Evolutionary conservation across 2,888 invertebrate genomes (phyloP), one percentile per base, ranked within the genome.

Genomic region (Amphipoea oculea): DNA sequence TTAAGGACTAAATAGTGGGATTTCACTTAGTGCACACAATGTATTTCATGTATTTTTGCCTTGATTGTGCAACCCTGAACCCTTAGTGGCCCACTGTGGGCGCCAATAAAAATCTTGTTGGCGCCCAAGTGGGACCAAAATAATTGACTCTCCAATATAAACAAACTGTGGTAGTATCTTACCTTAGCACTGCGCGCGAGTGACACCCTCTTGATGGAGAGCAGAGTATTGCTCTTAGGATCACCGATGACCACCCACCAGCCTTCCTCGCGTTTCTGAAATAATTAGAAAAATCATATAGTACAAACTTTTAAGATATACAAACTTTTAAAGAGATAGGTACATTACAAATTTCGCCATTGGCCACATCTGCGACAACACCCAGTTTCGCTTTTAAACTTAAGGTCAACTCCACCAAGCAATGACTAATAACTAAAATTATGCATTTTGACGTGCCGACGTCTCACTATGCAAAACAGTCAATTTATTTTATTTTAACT

Each of bases 171-270:
- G 9, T 11, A 36, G 4, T 65, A 36, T n/a, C 2, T 77, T 88
- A 93, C 93, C 89, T 98, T 98, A 0, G 99, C 99, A 91, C 98
- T 99, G 92, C 99, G 99, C 84, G 99, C 99, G 23, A 99, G 97
- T 0, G 99, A 99, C 48, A 99, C 97, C 62, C 99, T 97, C 95
- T 99, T 99, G 94, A 99, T 99, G 17, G 99, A 99, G 12, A 99
- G 97, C 68, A 99, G 97, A 0, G 99, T 99, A 97, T 99, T 99
- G 54, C 98, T 97, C 93, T 99, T 99, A 0, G 99, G 99, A 93
- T 99, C 99, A 0, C 99, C 99, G 88, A 99, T 99, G 17, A 99
- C 99, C 63, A 99, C 99, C 99, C 99, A 99, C 99, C 99, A 99
- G 73, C 99, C 99, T 94, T 99, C 99, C 93, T 99, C 99, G 74